Evolutionary conservation across 2,888 invertebrate species (phyloP).

Genomic region (Adineta ricciae): DNA sequence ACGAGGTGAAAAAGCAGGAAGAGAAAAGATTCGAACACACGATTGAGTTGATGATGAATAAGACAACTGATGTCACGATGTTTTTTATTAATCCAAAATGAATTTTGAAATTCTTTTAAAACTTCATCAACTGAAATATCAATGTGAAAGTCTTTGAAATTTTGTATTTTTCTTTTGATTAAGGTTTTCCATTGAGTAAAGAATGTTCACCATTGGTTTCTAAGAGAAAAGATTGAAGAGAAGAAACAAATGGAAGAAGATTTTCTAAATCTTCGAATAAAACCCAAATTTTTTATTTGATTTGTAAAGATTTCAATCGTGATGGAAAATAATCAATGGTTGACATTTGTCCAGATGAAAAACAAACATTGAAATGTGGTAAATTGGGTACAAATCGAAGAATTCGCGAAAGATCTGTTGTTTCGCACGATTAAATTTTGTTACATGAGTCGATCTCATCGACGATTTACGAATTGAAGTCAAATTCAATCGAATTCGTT

Average conservation of each 20-base stretch:
- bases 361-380: neutral
- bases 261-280: neutral
- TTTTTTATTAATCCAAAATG: neutral
- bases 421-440: neutral
- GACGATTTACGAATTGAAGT: neutral
- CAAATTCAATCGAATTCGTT: neutral
- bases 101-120: neutral
- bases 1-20: neutral
- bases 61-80: neutral
- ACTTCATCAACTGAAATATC: neutral
- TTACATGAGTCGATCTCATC: neutral
- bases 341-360: fast-evolving
- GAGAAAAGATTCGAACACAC: neutral
- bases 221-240: neutral
- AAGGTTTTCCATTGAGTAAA: neutral
- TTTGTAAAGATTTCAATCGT: neutral
- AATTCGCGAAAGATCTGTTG: neutral
- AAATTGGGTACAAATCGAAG: neutral
- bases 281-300: neutral
- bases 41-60: neutral
- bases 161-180: neutral
- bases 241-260: neutral
- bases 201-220: neutral
- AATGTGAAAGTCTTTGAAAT: neutral
- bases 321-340: neutral